phyloP scores from a whole-genome alignment of 2,888 invertebrate genomes.

The Incurvaria masculella region DNA sequence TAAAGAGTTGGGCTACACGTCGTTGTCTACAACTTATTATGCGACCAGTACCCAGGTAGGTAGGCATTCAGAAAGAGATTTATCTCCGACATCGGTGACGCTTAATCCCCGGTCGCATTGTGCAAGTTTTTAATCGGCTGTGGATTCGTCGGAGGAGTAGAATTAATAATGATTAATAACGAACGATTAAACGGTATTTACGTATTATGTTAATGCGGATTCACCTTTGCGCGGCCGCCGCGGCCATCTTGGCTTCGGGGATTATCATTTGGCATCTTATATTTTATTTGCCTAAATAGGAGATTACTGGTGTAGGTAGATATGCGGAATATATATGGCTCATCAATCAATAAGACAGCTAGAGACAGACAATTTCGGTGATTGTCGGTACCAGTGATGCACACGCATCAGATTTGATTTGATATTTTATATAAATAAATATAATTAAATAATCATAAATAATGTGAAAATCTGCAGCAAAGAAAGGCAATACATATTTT shows the following conservation, averaged over 20 bases:
- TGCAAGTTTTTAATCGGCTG: slow-evolving; percentile 50
- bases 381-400: too few species aligned
- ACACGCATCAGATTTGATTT: too few species aligned
- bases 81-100: slow-evolving; percentile 37
- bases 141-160: slow-evolving; percentile 39
- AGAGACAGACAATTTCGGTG: too few species aligned
- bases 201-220: slow-evolving; percentile 21
- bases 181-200: slow-evolving; percentile 43
- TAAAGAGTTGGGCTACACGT: too few species aligned
- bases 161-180: slow-evolving; percentile 56
- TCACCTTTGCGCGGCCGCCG: not conserved
- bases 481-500: too few species aligned
- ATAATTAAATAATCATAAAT: too few species aligned
- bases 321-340: too few species aligned
- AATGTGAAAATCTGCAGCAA: too few species aligned
- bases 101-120: slow-evolving; percentile 46
- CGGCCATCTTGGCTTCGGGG: not conserved
- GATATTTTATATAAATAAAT: too few species aligned
- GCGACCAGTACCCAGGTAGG: slow-evolving; percentile 35
- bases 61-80: slow-evolving; percentile 53
- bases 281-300: not conserved
- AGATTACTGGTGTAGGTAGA: too few species aligned
- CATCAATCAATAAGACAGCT: too few species aligned
- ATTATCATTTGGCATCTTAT: not conserved
- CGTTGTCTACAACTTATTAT: slow-evolving; percentile 10